Evolutionary conservation across 2,113 vertebrate species (phyloP).

Genomic region (Lepus americanus): DNA sequence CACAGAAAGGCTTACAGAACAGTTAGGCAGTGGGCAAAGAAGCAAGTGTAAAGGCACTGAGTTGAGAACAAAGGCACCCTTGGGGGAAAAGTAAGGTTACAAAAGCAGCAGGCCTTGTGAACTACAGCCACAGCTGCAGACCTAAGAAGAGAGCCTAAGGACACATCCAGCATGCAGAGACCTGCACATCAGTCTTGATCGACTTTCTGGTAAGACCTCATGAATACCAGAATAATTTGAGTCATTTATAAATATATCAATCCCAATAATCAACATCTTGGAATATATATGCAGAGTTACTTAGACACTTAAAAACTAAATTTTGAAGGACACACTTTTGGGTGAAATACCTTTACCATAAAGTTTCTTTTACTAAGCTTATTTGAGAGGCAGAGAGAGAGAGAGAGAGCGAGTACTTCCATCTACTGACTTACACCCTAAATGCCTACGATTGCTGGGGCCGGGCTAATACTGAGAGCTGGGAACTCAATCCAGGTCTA

Average conservation of each 20-base stretch:
- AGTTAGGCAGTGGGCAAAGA: not conserved
- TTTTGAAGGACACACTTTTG: not conserved
- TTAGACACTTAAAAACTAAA: constrained; percentile 13
- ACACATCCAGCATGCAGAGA: not conserved
- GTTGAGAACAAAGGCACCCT: not conserved
- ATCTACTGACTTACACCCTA: no score
- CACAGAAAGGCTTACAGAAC: not conserved
- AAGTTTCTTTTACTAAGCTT: not conserved
- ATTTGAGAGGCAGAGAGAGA: no score
- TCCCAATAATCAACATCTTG: not conserved
- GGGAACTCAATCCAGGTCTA: no score
- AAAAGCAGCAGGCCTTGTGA: not conserved
- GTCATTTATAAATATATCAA: constrained; percentile 58
- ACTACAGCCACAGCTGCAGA: not conserved
- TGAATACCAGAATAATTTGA: not conserved
- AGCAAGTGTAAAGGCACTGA: constrained; percentile 32
- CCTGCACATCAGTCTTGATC: not conserved
- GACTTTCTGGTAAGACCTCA: constrained; percentile 15
- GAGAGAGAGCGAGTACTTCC: no score
- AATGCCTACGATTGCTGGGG: no score
- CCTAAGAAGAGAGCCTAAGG: constrained; percentile 7
- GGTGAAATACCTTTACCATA: not conserved
- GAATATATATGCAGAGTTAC: not conserved
- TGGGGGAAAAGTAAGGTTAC: constrained; percentile 49
- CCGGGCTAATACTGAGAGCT: no score